Base-by-base conservation (phyloP, 2,113 vertebrate genomes). In the Seriola aureovittata region DNA sequence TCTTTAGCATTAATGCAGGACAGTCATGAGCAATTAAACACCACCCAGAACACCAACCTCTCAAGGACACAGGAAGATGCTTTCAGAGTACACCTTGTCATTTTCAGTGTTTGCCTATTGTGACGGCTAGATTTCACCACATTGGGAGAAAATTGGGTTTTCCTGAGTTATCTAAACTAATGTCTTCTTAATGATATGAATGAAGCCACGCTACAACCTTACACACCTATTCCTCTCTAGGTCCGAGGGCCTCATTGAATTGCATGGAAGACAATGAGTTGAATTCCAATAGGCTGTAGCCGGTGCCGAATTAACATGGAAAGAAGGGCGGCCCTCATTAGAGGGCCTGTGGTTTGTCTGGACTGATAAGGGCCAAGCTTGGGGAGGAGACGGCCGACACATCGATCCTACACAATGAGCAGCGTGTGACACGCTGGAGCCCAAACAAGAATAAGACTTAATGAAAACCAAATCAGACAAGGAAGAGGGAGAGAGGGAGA, bases 361-460 rank as follows among this genome's bases (percentile, higher is more conserved):
- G 16, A 59, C 85, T 89, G 92, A 93, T 92, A 93, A 91, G 89
- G 85, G 77, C 73, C 82, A 72, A 64, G 86, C 76, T 63, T 13
- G 17, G 77, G 65, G 81, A 89, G 87, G 76, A 80, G 78, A 79
- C 74, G 60, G 72, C 82, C 78, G 44, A 89, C 80, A 73, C 91
- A 90, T 93, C 82, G 89, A 94, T 93, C 89, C 85, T 79, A 81
- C 90, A 91, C 89, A 91, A 92, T 87, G 89, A 93, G 89, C 85
- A 75, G 64, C 62, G 75, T 52, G 87, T 85, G 88, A 90, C 92
- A 83, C 78, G 12, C 78, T 80, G 81, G 76, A 88, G 85, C 85
- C 87, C 84, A 3, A 34, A 77, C 40, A 50, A 92, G 88, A 94
- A 94, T 92, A 93, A 91, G 87, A 93, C 75, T 88, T 93, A 94